Conservation (phyloP, 2,797 vertebrate genomes). For the Etheostoma perlongum region DNA sequence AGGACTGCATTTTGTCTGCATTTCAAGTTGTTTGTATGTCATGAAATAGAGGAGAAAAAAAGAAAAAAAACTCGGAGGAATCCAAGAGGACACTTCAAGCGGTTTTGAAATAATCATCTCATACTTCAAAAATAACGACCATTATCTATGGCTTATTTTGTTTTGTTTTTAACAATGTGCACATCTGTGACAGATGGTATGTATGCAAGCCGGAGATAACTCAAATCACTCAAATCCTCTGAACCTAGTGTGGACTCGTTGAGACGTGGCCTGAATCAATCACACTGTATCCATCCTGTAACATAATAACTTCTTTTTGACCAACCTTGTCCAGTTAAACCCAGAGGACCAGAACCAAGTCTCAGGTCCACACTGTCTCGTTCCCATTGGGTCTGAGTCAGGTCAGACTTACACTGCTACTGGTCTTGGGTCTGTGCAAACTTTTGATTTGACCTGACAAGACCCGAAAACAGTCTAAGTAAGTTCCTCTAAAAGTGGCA, state of each 20-base stretch:
- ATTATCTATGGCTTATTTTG: slow-evolving; percentile 68
- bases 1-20: slow-evolving; percentile 75
- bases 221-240: slow-evolving; percentile 30
- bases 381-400: background rate
- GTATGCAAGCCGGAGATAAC: slow-evolving; percentile 38
- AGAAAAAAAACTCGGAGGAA: slow-evolving; percentile 30
- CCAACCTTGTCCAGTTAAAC: background rate
- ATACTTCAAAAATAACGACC: slow-evolving; percentile 74
- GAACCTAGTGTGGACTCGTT: slow-evolving; percentile 20
- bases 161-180: slow-evolving; percentile 72
- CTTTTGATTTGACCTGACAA: slow-evolving; percentile 51
- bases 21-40: slow-evolving; percentile 59
- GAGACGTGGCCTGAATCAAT: slow-evolving; percentile 16
- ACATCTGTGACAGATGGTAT: slow-evolving; percentile 68
- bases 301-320: slow-evolving; percentile 13
- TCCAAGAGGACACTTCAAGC: slow-evolving; percentile 63
- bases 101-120: slow-evolving; percentile 68
- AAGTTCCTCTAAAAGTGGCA: slow-evolving; percentile 13
- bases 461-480: slow-evolving; percentile 17
- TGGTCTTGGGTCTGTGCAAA: slow-evolving; percentile 67
- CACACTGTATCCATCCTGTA: slow-evolving; percentile 12
- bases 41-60: slow-evolving; percentile 42
- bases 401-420: slow-evolving; percentile 5
- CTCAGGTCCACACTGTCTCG: background rate
- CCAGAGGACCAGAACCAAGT: slow-evolving; percentile 13